Evolutionary conservation across 2,797 vertebrate species (phyloP).

Genomic region (Sebastes itinus): DNA sequence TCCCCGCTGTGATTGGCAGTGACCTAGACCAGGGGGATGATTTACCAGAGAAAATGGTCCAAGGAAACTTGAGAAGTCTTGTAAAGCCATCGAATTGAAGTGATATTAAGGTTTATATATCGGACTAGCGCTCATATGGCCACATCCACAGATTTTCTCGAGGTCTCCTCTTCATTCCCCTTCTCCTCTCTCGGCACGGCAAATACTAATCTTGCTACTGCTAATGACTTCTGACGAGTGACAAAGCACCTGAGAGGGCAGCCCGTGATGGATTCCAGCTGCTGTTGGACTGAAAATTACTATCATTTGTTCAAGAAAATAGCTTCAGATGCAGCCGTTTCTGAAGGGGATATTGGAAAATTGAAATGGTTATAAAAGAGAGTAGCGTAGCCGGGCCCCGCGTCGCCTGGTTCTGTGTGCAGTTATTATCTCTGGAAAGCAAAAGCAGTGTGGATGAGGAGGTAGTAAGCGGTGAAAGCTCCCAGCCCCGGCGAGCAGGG

Average conservation of each 20-base stretch:
- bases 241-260: constrained; percentile 80
- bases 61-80: constrained; percentile 56
- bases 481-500: constrained; percentile 45
- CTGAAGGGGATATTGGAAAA: constrained; percentile 80
- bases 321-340: constrained; percentile 76
- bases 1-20: constrained; percentile 48
- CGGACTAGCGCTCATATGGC: constrained; percentile 35
- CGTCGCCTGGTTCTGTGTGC: constrained; percentile 44
- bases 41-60: constrained; percentile 61
- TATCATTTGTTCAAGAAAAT: constrained; percentile 86
- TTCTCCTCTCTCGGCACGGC: constrained; percentile 46
- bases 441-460: constrained; percentile 57
- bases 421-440: constrained; percentile 65
- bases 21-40: constrained; percentile 47
- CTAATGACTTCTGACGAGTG: constrained; percentile 85
- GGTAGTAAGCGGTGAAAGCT: constrained; percentile 49
- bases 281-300: constrained; percentile 80
- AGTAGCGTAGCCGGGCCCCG: constrained; percentile 34
- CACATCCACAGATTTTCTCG: constrained; percentile 58
- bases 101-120: constrained; percentile 70
- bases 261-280: constrained; percentile 74
- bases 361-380: constrained; percentile 82
- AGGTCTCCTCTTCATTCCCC: constrained; percentile 48
- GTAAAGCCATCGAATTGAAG: constrained; percentile 59
- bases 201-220: constrained; percentile 80